Percentiles rank a stretch among this genome's conserved stretches.
phyloP scores from a whole-genome alignment of 2,888 invertebrate species.

The Linnaemya tessellans region DNA sequence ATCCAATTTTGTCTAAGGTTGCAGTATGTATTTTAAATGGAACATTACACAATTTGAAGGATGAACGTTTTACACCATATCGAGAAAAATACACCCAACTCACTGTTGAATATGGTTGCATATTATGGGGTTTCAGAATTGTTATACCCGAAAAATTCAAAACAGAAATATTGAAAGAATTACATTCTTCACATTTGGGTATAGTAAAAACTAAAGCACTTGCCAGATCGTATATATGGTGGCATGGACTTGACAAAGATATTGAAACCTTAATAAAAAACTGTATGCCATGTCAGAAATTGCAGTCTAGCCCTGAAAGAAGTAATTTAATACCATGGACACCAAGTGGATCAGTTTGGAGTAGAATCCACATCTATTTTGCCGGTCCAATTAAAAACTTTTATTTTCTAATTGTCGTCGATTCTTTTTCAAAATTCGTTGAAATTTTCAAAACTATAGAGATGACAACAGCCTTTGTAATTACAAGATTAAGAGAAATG shows the following conservation, averaged over 20 bases:
- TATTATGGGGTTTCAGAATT: neutral
- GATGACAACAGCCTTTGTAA: too few relatives aligned
- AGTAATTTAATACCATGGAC: constrained; percentile 51
- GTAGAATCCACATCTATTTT: neutral
- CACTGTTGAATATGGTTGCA: neutral
- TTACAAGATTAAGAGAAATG: too few relatives aligned
- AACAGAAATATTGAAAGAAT: neutral
- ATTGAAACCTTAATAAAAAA: too few relatives aligned
- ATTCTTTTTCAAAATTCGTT: too few relatives aligned
- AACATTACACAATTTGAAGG: neutral
- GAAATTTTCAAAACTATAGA: too few relatives aligned
- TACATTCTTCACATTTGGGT: neutral
- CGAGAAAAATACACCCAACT: neutral
- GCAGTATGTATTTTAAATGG: neutral
- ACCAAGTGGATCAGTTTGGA: neutral
- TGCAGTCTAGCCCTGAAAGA: too few relatives aligned
- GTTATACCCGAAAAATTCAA: neutral
- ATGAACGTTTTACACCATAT: neutral
- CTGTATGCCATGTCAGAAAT: too few relatives aligned
- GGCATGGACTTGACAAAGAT: too few relatives aligned
- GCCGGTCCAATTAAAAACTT: too few relatives aligned
- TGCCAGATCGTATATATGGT: constrained; percentile 68
- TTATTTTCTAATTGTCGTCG: too few relatives aligned
- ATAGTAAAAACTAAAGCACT: constrained; percentile 58
- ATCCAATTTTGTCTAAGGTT: neutral